These are phyloP conservation scores for Cyprinodon tularosa DNA, from an alignment of 2,113 vertebrate species.

Conservation along the genomic window DNA sequence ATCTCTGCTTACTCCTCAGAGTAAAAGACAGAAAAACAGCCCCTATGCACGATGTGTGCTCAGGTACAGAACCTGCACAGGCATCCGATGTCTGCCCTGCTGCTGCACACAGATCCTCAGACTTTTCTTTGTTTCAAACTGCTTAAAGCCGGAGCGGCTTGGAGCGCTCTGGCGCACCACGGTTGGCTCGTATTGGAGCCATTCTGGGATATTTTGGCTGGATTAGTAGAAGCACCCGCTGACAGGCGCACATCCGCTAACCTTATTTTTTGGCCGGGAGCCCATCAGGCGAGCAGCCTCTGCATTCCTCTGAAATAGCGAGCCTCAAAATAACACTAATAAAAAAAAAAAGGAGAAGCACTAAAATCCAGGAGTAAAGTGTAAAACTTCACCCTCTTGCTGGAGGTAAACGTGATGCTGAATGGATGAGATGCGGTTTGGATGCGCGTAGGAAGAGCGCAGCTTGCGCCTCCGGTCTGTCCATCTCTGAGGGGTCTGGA, in stretches of 20 bases:
- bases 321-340: conserved; percentile 33
- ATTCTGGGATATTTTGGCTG: conserved; percentile 17
- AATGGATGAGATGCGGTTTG: conserved; percentile 11
- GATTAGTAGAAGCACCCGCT: conserved; percentile 47
- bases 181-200: conserved; percentile 24
- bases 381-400: conserved; percentile 64
- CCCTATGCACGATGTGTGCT: conserved; percentile 19
- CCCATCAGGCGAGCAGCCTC: conserved; percentile 69
- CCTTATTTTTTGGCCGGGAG: conserved; percentile 67
- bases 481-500: conserved; percentile 33
- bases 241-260: conserved; percentile 70
- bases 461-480: conserved; percentile 31
- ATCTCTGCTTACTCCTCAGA: conserved; percentile 68
- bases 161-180: conserved; percentile 30
- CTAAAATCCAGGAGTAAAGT: conserved; percentile 68
- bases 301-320: conserved; percentile 69
- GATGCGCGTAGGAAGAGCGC: conserved; percentile 28
- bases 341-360: conserved; percentile 37
- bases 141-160: conserved; percentile 9
- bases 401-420: conserved; percentile 21
- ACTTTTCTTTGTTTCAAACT: conserved; percentile 75
- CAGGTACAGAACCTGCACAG: conserved; percentile 55
- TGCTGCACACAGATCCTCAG: conserved; percentile 27
- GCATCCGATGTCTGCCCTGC: neutral
- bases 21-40: conserved; percentile 26